Evolutionary conservation across 2,113 vertebrate species (phyloP), one percentile per base, ranked within the genome.

Genomic region (Sterrhoptilus dennistouni): DNA sequence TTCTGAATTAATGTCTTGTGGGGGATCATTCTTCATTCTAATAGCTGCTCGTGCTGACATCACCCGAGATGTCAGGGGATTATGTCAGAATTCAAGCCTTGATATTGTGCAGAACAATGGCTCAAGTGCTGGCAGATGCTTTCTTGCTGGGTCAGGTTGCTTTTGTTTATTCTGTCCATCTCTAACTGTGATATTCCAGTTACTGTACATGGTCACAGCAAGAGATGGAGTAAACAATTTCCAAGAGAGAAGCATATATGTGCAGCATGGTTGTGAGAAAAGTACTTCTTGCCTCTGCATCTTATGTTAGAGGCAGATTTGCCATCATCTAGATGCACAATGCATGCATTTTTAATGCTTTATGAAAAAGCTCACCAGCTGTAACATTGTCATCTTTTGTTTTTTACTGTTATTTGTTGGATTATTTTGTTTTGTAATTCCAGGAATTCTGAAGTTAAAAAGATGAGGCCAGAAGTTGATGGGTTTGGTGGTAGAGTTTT

Each of bases 71-170:
- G 89, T 95, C 87, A 85, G 59, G 87, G 89, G 65, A 94, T 94
- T 95, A 89, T 96, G 91, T 95, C 89, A 96, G 89, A 96, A 94
- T 76, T 93, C 50, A 91, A 57, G 66, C 81, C 74, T 93, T 91
- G 94, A 95, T 91, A 50, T n/a, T 95, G 65, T 85, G 70, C 93
- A 97, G 94, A 96, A 72, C 57, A 82, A 44, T 66, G 66, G 78
- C 78, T 95, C 28, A 69, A 83, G 75, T 88, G 59, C 82, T 82
- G 72, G 88, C 75, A 80, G 85, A 79, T 3, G 19, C 63, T 87
- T 91, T 83, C 75, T 59, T 0, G 1, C 21, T 80, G 59, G 77
- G 84, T 96, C 90, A 86, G 75, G 79, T 93, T 96, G 75, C 81
- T 94, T 83, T 91, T 76, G 31, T 42, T 88, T 89, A 71, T 85